Conservation (phyloP, 2,888 invertebrate species). For the Caradrina clavipalpis region DNA sequence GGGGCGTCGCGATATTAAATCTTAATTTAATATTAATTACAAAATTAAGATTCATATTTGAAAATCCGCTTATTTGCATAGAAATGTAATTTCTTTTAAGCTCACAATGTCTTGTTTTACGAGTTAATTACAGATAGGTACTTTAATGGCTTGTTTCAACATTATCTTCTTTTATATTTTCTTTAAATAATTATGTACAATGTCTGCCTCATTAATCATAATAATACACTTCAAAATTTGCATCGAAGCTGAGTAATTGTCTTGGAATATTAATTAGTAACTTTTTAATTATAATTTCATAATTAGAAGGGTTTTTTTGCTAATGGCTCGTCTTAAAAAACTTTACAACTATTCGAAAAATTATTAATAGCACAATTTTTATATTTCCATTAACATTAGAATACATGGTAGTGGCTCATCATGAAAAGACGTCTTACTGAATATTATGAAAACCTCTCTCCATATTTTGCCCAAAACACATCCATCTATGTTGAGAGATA, state of each 20-base stretch:
- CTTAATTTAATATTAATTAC: conserved; percentile 44
- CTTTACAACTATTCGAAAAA: no score
- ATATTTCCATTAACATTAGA: neutral
- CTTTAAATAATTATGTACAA: neutral
- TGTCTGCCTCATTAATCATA: conserved; percentile 1
- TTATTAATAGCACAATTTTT: neutral
- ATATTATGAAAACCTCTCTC: no score
- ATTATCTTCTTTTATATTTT: neutral
- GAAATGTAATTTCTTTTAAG: conserved; percentile 40
- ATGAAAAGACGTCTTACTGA: no score
- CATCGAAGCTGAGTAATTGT: neutral
- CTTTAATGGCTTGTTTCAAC: conserved; percentile 8
- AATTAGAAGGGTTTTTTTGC: no score
- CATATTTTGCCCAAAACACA: no score
- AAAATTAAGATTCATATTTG: conserved; percentile 13
- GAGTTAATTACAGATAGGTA: conserved; percentile 39
- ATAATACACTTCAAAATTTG: conserved; percentile 3
- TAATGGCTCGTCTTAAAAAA: no score
- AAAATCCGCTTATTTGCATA: conserved; percentile 16
- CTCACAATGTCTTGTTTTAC: conserved; percentile 48
- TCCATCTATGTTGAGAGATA: no score
- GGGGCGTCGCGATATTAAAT: conserved; percentile 4
- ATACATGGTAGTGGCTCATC: no score
- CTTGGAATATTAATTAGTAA: neutral
- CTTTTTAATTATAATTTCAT: conserved; percentile 1